A percentile compares a stretch with the other conserved stretches of the same genome.
phyloP scores from a whole-genome alignment of 2,113 vertebrate species.

The zebrafish (Danio rerio) region DNA sequence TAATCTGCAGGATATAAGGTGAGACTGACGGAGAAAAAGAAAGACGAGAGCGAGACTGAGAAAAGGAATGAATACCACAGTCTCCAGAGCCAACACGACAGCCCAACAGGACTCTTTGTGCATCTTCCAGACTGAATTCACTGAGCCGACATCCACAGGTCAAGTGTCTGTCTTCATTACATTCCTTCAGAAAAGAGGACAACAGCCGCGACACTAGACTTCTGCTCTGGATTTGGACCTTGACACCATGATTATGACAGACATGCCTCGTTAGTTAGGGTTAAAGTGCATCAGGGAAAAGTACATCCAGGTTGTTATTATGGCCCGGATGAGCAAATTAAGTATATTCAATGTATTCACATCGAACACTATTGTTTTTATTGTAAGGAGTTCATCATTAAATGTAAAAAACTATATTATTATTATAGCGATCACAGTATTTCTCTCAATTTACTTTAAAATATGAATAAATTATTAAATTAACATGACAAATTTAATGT shows the following conservation, averaged over 20 bases:
- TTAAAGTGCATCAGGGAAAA: too few relatives aligned
- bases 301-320: too few relatives aligned
- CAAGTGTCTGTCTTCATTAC: constrained; percentile 55
- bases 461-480: too few relatives aligned
- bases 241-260: constrained; percentile 35
- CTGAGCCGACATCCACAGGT: constrained; percentile 40
- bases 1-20: too few relatives aligned
- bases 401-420: too few relatives aligned
- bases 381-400: too few relatives aligned
- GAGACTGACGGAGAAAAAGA: constrained; percentile 25
- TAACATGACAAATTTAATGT: too few relatives aligned
- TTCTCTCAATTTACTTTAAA: too few relatives aligned
- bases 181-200: constrained; percentile 12
- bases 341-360: too few relatives aligned
- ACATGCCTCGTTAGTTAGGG: not conserved
- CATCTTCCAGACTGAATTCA: constrained; percentile 5
- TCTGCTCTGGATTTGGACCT: constrained; percentile 1
- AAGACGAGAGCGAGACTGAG: constrained; percentile 26
- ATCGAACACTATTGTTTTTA: too few relatives aligned
- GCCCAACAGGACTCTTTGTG: constrained; percentile 11
- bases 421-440: too few relatives aligned
- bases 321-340: too few relatives aligned
- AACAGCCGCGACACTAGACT: constrained; percentile 12
- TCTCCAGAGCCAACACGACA: constrained; percentile 14
- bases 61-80: constrained; percentile 22